Evolutionary conservation across 2,113 vertebrate genomes (phyloP), one percentile per base, ranked within the genome.

Genomic region (Trematomus loennbergii): DNA sequence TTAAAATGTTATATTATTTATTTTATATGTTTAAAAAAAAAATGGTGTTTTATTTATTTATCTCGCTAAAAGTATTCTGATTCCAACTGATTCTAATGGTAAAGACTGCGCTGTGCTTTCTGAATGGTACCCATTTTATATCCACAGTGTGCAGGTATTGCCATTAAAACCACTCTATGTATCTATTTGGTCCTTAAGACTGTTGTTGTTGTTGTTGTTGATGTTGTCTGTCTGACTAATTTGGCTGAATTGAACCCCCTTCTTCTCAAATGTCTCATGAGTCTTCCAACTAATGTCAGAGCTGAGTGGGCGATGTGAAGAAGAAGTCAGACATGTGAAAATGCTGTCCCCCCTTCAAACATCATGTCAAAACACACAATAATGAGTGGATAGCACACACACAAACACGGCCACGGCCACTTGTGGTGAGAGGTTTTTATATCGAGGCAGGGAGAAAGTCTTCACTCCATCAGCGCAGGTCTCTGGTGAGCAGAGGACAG

Each of bases 391-490:
- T 25, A 65, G 57, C 25, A 57, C 48, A 45, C 29, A 49, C 48
- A 64, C 60, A 55, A 36, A 45, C 46, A 25, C 12, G 10, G 45
- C 2, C 46, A 25, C 12, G 10, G 45, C 2, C 3, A 22, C 17
- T 33, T 45, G 17, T 70, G 57, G 25, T 60, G 43, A 60, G 65
- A 52, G 59, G 76, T 77, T 89, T 89, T 81, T 52, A 55, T 55
- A 63, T 52, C 46, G 72, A 83, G 76, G 20, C 57, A 82, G 18
- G 18, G 46, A 79, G 79, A 63, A 71, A 64, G 68, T 65, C 57
- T 81, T 78, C 83, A 81, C 84, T 90, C 79, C 73, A 82, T 91
- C 87, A 92, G 69, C 54, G 59, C 66, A 60, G 60, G 45, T 87
- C 82, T 75, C 81, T 71, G 70, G 85, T 88, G 87, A 90, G 70